A percentile compares a stretch with the other conserved stretches of the same genome.
Evolutionary conservation across 2,888 invertebrate species (phyloP).

Genomic region (Tanytarsus gracilentus): DNA sequence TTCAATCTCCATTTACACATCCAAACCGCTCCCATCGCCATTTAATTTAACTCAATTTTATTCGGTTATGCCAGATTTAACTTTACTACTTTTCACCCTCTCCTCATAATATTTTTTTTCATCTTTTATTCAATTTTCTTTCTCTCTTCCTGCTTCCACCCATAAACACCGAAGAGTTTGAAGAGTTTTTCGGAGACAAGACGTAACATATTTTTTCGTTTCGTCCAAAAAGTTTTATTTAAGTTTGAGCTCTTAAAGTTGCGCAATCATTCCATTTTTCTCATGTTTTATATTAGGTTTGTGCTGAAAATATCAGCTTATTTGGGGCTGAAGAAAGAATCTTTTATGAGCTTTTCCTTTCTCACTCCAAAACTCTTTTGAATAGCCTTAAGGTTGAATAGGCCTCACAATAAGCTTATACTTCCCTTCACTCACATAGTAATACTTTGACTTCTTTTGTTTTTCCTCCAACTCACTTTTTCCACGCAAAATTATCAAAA

Average conservation of each 20-base stretch:
- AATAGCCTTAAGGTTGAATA: background rate
- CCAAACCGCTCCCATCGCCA: background rate
- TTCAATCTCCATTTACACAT: background rate
- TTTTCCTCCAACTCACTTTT: background rate
- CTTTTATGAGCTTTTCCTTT: background rate
- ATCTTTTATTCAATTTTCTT: background rate
- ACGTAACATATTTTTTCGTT: no score
- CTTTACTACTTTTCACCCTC: background rate
- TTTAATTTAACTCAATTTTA: no score
- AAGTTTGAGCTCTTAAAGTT: no score
- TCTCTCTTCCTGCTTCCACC: no score
- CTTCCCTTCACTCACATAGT: no score
- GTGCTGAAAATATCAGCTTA: no score
- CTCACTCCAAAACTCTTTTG: background rate
- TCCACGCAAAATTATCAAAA: no score
- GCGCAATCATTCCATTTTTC: no score
- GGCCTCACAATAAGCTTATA: constrained; percentile 8
- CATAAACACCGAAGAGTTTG: no score
- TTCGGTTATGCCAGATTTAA: background rate
- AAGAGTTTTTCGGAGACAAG: no score
- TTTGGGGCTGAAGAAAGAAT: background rate
- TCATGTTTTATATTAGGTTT: no score
- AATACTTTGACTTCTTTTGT: background rate
- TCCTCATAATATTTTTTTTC: background rate
- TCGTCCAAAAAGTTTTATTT: no score